A percentile compares a stretch with the other conserved stretches of the same genome.
Conservation (phyloP, 1,140 invertebrate species). For the Oreohelix idahoensis region DNA sequence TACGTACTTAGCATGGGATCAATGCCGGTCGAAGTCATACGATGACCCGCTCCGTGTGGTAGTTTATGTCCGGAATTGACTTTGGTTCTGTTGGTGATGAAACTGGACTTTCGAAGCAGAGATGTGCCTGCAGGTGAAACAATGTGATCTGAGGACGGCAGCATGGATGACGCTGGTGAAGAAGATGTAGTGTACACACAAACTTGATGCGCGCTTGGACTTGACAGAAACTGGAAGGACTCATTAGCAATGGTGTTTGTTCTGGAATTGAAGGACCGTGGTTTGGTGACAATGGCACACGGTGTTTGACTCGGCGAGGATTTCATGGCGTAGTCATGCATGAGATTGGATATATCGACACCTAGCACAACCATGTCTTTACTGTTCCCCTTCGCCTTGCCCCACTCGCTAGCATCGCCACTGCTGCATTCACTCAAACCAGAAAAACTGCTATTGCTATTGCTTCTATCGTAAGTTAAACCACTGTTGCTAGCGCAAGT, state of each 20-base stretch:
- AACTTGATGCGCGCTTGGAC: not conserved
- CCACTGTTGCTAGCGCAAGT: not conserved
- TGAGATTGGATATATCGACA: conserved; percentile 71
- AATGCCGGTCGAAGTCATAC: conserved; percentile 28
- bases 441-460: conserved; percentile 5
- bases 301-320: not conserved
- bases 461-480: not conserved
- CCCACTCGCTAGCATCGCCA: not conserved
- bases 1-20: conserved; percentile 35
- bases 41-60: conserved; percentile 22
- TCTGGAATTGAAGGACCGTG: not conserved
- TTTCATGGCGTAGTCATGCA: conserved; percentile 61
- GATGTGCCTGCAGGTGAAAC: not conserved
- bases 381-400: conserved; percentile 2
- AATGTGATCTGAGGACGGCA: not conserved
- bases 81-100: not conserved
- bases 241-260: not conserved
- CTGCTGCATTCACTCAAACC: not conserved
- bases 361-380: conserved; percentile 71
- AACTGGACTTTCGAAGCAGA: conserved; percentile 18
- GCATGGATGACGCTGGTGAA: not conserved
- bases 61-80: conserved; percentile 13
- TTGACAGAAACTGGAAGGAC: not conserved
- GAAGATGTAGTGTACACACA: conserved; percentile 11
- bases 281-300: not conserved